Evolutionary conservation across 2,888 invertebrate genomes (phyloP).

Genomic region (Carpatolechia fugitivella): DNA sequence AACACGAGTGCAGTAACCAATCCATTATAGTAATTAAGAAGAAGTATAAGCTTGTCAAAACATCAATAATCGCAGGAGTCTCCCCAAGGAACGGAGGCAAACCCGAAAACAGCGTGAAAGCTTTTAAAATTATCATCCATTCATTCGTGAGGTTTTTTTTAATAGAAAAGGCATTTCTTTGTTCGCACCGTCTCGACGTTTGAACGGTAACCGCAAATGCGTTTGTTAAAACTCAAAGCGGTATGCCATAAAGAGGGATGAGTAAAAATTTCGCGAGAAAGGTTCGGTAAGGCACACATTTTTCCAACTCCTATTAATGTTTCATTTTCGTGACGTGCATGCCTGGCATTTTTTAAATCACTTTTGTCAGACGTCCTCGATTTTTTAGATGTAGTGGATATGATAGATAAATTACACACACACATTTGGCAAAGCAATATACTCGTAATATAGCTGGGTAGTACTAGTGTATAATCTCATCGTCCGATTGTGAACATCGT

Average conservation of each 20-base stretch:
- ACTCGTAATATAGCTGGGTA: no score
- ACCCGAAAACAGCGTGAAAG: constrained; percentile 66
- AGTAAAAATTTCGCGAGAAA: not conserved
- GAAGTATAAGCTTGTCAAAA: constrained; percentile 62
- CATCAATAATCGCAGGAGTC: constrained; percentile 63
- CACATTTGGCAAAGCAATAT: no score
- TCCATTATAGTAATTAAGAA: constrained; percentile 54
- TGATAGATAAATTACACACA: no score
- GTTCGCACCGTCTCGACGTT: constrained; percentile 46
- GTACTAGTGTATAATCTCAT: no score
- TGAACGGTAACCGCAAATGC: constrained; percentile 46
- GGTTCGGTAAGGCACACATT: not conserved
- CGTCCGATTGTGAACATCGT: no score
- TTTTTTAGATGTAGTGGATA: no score
- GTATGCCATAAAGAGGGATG: constrained; percentile 33
- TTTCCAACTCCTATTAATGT: no score
- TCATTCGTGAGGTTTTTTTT: constrained; percentile 46
- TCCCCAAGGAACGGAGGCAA: constrained; percentile 54
- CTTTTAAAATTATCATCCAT: constrained; percentile 75
- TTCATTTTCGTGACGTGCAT: no score
- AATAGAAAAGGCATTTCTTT: constrained; percentile 47
- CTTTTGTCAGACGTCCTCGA: no score
- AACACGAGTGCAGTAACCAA: not conserved
- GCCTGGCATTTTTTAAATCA: no score
- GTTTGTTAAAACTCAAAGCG: constrained; percentile 37